These are phyloP conservation scores for Microcebus ravelobensis DNA, from an alignment of 2,113 vertebrate species.

Conservation along the genomic window DNA sequence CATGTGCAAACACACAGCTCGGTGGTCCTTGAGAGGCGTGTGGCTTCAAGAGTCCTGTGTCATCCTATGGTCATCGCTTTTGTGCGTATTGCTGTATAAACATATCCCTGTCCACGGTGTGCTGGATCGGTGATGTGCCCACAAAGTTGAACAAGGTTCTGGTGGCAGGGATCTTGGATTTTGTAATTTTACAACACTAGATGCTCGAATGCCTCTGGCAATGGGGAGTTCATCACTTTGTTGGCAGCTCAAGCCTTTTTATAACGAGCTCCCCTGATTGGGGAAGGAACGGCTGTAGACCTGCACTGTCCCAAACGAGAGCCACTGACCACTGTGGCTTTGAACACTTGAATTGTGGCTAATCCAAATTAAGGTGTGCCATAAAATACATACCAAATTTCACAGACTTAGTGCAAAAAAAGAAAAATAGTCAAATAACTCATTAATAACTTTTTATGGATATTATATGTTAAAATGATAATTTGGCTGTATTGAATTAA, in stretches of 20 bases:
- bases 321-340: background rate
- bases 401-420: background rate
- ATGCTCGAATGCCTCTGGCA: background rate
- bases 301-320: background rate
- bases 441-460: background rate
- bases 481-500: background rate
- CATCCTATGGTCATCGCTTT: background rate
- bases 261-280: background rate
- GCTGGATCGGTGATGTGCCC: background rate
- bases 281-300: background rate
- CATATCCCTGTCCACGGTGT: background rate
- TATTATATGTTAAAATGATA: background rate
- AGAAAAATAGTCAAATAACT: background rate
- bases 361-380: background rate
- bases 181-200: background rate
- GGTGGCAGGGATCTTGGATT: background rate
- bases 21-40: accelerated
- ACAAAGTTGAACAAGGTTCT: background rate
- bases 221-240: too few relatives aligned
- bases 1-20: background rate
- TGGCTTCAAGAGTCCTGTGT: background rate
- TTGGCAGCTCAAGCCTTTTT: background rate
- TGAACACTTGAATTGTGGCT: background rate
- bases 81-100: background rate
- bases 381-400: background rate